Conservation (phyloP, 2,113 vertebrate genomes). For the Chaetorhynchus papuensis region DNA sequence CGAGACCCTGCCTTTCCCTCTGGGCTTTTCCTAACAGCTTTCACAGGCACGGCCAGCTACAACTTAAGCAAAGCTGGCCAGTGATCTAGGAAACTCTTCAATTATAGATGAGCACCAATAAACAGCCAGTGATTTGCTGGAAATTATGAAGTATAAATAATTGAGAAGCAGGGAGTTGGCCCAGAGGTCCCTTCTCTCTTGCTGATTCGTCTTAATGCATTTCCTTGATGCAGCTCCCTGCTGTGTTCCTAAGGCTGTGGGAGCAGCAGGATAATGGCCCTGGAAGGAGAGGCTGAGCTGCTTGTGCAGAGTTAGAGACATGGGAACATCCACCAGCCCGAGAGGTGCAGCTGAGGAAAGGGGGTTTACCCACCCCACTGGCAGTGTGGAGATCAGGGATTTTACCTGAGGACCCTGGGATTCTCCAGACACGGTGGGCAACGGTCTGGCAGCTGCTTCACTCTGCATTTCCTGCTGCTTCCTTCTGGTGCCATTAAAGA, state of each 20-base stretch:
- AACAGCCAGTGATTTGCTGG: constrained; percentile 78
- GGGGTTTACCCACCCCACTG: not conserved
- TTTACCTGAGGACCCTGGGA: not conserved
- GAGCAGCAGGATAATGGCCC: constrained; percentile 40
- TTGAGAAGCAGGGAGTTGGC: constrained; percentile 69
- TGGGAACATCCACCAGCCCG: not conserved
- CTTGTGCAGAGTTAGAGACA: not conserved
- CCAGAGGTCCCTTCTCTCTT: constrained; percentile 64
- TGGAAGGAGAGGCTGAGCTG: constrained; percentile 65
- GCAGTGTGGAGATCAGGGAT: not conserved
- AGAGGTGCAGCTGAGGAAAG: not conserved
- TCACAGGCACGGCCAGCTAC: constrained; percentile 54
- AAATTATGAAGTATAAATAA: constrained; percentile 81
- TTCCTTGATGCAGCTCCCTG: constrained; percentile 71
- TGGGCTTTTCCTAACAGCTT: constrained; percentile 69
- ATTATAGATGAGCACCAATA: constrained; percentile 80
- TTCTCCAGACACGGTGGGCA: not conserved
- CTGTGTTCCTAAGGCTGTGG: constrained; percentile 25
- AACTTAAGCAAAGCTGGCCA: constrained; percentile 74
- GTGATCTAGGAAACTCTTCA: constrained; percentile 75
- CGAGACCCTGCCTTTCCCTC: constrained; percentile 63
- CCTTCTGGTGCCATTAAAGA: not conserved
- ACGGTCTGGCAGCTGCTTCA: not conserved
- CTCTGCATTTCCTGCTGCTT: not conserved
- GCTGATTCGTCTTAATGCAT: constrained; percentile 74